Conservation (phyloP, 2,113 vertebrate genomes). For the Anguilla rostrata region DNA sequence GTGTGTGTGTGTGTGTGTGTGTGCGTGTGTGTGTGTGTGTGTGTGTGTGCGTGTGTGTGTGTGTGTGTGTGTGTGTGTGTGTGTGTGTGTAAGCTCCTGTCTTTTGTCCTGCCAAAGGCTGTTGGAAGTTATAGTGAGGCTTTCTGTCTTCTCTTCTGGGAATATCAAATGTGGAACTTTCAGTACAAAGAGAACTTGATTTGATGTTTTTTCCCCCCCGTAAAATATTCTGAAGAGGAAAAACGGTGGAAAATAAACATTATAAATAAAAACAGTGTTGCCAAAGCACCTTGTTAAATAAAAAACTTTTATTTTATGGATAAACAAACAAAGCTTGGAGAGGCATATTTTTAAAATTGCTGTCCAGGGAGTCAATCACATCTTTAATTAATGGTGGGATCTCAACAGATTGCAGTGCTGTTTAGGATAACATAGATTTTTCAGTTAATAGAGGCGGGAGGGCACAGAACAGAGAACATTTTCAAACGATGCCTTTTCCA, state of each 20-base stretch:
- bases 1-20: too few relatives aligned
- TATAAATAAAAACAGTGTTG: conserved; percentile 10
- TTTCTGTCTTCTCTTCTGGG: neutral
- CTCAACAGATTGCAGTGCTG: neutral
- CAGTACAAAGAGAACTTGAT: neutral
- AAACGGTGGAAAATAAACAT: conserved; percentile 13
- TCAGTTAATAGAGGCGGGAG: neutral
- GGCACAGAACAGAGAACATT: too few relatives aligned
- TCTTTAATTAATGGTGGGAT: conserved; percentile 52
- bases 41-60: neutral
- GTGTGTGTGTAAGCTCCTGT: neutral
- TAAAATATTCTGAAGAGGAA: conserved; percentile 24
- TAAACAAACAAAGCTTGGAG: conserved; percentile 26
- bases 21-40: too few relatives aligned
- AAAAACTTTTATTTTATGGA: conserved; percentile 55
- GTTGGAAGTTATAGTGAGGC: neutral
- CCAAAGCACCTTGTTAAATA: conserved; percentile 43
- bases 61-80: conserved; percentile 30
- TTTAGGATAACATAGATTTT: neutral
- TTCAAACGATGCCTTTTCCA: too few relatives aligned
- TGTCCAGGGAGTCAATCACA: conserved; percentile 50
- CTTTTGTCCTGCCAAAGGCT: neutral
- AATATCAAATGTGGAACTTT: neutral
- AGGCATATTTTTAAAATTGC: conserved; percentile 60
- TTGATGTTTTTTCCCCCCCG: neutral